These are phyloP conservation scores for Panthera uncia DNA, from an alignment of 2,113 vertebrate species.

Conservation along the genomic window DNA sequence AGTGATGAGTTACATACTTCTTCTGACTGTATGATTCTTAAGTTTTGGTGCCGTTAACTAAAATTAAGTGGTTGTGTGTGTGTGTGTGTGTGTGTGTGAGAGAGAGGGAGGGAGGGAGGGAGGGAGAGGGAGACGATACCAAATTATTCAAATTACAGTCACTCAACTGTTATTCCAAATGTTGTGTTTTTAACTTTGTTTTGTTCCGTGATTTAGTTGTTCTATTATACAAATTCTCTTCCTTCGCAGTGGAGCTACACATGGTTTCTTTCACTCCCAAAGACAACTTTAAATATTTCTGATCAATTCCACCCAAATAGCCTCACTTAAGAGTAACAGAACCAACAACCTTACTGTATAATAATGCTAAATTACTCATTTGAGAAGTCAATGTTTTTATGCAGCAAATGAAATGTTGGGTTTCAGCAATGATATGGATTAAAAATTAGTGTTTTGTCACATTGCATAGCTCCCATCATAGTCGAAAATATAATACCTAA, in stretches of 20 bases:
- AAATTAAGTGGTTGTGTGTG: background rate
- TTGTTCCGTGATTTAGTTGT: slow-evolving; percentile 7
- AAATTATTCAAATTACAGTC: background rate
- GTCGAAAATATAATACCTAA: background rate
- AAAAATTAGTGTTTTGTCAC: background rate
- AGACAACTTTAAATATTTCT: background rate
- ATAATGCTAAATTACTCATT: background rate
- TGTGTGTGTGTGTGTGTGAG: background rate
- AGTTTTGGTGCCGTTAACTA: background rate
- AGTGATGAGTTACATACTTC: background rate
- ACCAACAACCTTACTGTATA: background rate
- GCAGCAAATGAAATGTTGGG: background rate
- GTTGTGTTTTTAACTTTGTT: background rate
- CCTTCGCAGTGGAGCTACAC: background rate
- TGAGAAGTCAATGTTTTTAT: background rate
- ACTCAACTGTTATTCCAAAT: background rate
- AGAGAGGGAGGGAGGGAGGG: background rate
- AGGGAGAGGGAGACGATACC: background rate
- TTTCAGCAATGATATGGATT: background rate
- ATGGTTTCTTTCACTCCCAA: background rate
- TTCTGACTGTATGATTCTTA: background rate
- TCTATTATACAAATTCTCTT: background rate
- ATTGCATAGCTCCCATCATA: background rate
- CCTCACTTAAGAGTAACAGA: background rate
- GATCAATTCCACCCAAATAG: background rate